phyloP scores from a whole-genome alignment of 2,888 invertebrate species.

The Odontothrips loti region DNA sequence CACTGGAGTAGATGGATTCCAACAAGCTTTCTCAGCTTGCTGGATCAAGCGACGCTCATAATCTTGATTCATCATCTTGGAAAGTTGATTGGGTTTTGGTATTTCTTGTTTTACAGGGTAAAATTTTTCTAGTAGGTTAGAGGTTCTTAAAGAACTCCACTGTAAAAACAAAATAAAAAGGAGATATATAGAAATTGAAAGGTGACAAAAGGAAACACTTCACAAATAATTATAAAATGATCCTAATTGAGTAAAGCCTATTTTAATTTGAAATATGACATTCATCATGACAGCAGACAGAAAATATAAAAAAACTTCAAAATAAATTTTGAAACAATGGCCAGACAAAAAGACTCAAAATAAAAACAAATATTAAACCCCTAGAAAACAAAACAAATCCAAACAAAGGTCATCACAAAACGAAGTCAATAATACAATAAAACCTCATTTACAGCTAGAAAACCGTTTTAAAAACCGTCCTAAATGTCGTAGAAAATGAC shows the following conservation, averaged over 20 bases:
- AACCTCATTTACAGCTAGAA: neutral
- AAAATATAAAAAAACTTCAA: neutral
- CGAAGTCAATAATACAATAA: neutral
- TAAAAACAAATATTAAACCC: neutral
- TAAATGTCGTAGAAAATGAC: neutral
- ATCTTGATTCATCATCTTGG: slow-evolving; percentile 9
- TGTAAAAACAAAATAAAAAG: neutral
- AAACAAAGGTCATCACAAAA: neutral
- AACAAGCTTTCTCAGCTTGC: slow-evolving; percentile 9
- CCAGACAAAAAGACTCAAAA: neutral
- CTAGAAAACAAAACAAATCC: neutral
- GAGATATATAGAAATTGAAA: neutral
- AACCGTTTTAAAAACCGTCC: neutral
- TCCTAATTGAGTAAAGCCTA: no score
- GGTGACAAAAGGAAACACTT: neutral
- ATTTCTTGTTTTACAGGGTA: no score
- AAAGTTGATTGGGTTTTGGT: neutral
- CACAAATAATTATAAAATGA: no score
- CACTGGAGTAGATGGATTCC: neutral
- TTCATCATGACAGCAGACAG: neutral
- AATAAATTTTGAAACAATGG: neutral
- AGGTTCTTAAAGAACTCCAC: no score
- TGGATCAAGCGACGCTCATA: neutral
- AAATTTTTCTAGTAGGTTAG: no score
- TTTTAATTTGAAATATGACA: neutral